Percentiles rank a stretch among this genome's conserved stretches.
phyloP scores from a whole-genome alignment of 2,113 vertebrate genomes.

The Bucco capensis region DNA sequence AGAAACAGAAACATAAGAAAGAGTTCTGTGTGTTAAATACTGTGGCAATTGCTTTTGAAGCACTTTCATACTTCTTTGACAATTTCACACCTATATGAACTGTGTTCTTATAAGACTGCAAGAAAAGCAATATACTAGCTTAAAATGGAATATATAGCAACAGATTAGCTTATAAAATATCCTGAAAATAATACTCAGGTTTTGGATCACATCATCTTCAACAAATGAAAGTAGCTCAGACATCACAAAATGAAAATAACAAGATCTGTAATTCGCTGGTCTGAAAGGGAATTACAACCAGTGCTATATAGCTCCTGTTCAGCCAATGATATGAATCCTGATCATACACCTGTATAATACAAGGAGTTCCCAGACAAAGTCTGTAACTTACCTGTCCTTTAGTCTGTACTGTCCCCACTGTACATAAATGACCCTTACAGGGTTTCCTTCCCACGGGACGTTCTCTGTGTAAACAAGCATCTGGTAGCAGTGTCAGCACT shows the following conservation, averaged over 20 bases:
- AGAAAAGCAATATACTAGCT: background rate
- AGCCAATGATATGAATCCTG: background rate
- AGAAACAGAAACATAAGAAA: background rate
- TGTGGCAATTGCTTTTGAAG: background rate
- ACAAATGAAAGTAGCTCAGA: background rate
- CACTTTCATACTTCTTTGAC: background rate
- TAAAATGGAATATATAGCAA: background rate
- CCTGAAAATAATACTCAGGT: background rate
- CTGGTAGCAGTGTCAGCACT: background rate
- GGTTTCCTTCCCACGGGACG: slow-evolving; percentile 65
- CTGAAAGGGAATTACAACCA: background rate
- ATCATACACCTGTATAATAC: rapidly evolving
- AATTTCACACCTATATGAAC: background rate
- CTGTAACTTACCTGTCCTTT: slow-evolving; percentile 71
- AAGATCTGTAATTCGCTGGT: background rate
- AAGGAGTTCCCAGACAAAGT: background rate
- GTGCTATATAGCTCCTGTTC: background rate
- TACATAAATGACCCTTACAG: slow-evolving; percentile 70
- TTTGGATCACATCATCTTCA: background rate
- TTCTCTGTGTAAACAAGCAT: slow-evolving; percentile 46
- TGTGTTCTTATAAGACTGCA: background rate
- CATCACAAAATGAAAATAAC: background rate
- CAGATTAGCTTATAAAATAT: background rate
- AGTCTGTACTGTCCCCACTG: slow-evolving; percentile 11
- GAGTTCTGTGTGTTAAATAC: background rate